These are phyloP conservation scores for Thalassophryne amazonica DNA, from an alignment of 2,797 vertebrate species.

Conservation along the genomic window DNA sequence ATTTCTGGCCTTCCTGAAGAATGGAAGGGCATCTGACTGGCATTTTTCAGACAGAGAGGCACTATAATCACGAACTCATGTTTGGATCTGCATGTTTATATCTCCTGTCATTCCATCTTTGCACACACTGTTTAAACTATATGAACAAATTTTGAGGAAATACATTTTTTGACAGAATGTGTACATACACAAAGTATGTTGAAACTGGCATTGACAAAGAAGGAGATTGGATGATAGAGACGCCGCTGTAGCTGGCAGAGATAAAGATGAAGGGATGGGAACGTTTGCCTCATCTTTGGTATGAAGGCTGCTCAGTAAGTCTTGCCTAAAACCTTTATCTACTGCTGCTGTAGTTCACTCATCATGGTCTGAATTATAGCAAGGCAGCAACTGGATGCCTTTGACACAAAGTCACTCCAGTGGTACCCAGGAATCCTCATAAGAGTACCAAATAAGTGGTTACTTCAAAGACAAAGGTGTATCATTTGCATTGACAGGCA, in stretches of 20 bases:
- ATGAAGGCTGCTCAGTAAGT: slow-evolving; percentile 17
- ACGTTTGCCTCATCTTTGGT: slow-evolving; percentile 5
- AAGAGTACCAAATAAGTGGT: no score
- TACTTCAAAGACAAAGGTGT: no score
- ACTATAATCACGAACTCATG: background rate
- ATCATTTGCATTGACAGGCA: no score
- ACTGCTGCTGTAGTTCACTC: background rate
- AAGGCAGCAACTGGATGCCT: no score
- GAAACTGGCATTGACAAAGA: slow-evolving; percentile 1
- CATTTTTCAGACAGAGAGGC: slow-evolving; percentile 38
- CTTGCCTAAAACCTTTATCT: slow-evolving; percentile 2
- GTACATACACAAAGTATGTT: no score
- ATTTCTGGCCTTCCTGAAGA: slow-evolving; percentile 31
- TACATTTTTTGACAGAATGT: no score
- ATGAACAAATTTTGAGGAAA: background rate
- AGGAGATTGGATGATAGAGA: slow-evolving; percentile 17
- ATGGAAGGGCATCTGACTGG: slow-evolving; percentile 12
- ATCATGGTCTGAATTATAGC: no score
- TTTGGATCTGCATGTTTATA: slow-evolving; percentile 6
- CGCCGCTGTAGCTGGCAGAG: background rate
- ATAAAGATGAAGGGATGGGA: slow-evolving; percentile 10
- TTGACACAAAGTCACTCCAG: no score
- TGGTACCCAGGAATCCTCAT: no score
- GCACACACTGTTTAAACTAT: background rate
- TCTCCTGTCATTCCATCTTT: background rate